Evolutionary conservation across 2,113 vertebrate genomes (phyloP).

Genomic region (Brachypodius melanocephalos): DNA sequence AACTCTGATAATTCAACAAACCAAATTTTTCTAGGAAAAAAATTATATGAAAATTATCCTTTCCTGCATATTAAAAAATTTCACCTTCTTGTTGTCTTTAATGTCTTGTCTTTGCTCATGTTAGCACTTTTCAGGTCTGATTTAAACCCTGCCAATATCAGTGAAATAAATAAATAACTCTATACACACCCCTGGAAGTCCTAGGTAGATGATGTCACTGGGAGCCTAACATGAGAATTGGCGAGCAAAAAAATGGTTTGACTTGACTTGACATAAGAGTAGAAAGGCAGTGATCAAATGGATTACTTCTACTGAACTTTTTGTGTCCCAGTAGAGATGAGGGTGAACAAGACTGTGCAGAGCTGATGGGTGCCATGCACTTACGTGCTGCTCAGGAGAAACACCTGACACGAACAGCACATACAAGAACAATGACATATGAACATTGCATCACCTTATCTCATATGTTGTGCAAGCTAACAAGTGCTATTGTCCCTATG

Average conservation of each 20-base stretch:
- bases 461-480: conserved; percentile 3
- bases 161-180: neutral
- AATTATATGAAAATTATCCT: neutral
- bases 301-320: neutral
- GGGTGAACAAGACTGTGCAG: neutral
- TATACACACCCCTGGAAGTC: neutral
- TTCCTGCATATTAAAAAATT: neutral
- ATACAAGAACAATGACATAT: neutral
- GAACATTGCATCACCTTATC: conserved; percentile 23
- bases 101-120: neutral
- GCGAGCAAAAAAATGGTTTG: neutral
- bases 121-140: neutral
- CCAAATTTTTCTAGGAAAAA: neutral
- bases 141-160: neutral
- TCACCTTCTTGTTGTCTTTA: neutral
- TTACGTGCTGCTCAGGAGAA: neutral
- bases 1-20: neutral
- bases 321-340: neutral
- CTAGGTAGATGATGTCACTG: neutral
- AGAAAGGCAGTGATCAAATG: neutral
- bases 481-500: neutral
- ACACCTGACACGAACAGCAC: neutral
- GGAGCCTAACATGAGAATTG: neutral
- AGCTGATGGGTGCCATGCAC: neutral
- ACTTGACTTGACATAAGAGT: neutral